Percentiles rank a stretch among this genome's conserved stretches.
phyloP scores from a whole-genome alignment of 1,140 invertebrate genomes.

The Temnothorax nylanderi region DNA sequence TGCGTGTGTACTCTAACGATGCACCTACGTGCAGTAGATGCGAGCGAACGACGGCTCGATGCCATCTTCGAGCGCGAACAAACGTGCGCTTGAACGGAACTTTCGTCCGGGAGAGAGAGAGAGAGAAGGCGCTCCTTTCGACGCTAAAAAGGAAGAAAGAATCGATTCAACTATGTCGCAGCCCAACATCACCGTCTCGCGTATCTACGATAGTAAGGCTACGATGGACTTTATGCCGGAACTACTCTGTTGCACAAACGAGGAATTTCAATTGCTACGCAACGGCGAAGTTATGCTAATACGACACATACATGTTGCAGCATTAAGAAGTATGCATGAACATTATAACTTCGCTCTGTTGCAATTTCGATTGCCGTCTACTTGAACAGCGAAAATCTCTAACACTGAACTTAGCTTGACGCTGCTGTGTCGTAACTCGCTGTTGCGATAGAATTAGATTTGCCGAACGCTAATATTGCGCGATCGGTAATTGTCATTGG shows the following conservation, averaged over 20 bases:
- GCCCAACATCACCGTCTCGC: background rate
- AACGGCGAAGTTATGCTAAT: conserved; percentile 30
- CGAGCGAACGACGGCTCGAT: conserved; percentile 35
- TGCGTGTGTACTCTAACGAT: conserved; percentile 9
- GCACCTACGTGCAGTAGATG: conserved; percentile 1
- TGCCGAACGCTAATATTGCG: conserved; percentile 1
- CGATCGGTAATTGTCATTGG: background rate
- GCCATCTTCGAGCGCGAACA: conserved; percentile 47
- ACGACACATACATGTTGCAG: conserved; percentile 3
- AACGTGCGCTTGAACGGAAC: conserved; percentile 27
- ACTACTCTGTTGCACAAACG: conserved; percentile 19
- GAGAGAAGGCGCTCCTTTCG: background rate
- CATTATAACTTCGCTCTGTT: conserved; percentile 40
- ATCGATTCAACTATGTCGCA: background rate
- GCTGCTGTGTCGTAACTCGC: background rate
- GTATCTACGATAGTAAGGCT: conserved; percentile 1
- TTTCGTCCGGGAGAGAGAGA: conserved; percentile 6
- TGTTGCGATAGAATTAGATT: conserved; percentile 17
- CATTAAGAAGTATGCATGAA: conserved; percentile 17
- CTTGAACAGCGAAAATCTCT: conserved; percentile 31
- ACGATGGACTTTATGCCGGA: background rate
- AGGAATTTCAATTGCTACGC: conserved; percentile 35
- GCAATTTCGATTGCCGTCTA: conserved; percentile 32
- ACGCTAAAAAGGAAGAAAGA: background rate
- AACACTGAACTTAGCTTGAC: conserved; percentile 34